Percentiles rank a stretch among this genome's conserved stretches.
Conservation (phyloP, 2,113 vertebrate genomes). For the Xiphophorus couchianus region DNA sequence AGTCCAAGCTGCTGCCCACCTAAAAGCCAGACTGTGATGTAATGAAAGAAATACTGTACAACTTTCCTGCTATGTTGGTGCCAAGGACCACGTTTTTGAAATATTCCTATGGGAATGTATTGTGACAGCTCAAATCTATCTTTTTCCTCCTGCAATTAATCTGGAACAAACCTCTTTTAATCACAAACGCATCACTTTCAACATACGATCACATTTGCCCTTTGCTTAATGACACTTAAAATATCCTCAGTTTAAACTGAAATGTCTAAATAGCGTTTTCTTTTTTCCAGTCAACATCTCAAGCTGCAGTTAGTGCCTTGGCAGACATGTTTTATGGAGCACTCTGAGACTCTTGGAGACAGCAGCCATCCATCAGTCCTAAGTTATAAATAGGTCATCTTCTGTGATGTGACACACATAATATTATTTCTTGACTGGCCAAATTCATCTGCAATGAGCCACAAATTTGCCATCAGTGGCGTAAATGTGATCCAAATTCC, state of each 20-base stretch:
- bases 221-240: slow-evolving; percentile 7
- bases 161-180: slow-evolving; percentile 11
- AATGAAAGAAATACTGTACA: too few relatives aligned
- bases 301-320: background rate
- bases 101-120: background rate
- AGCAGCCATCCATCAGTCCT: slow-evolving; percentile 11
- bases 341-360: background rate
- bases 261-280: background rate
- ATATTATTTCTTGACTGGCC: slow-evolving; percentile 3
- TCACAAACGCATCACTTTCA: slow-evolving; percentile 3
- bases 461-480: background rate
- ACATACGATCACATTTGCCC: slow-evolving; percentile 5
- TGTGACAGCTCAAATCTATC: slow-evolving; percentile 24
- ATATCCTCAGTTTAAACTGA: background rate
- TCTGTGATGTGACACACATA: slow-evolving; percentile 12
- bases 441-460: slow-evolving; percentile 4
- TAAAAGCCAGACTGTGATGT: too few relatives aligned
- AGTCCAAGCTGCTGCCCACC: too few relatives aligned
- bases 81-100: too few relatives aligned
- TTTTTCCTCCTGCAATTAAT: background rate
- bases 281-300: background rate
- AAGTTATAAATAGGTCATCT: slow-evolving; percentile 8
- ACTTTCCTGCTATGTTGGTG: background rate
- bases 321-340: background rate
- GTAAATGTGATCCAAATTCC: slow-evolving; percentile 3